Evolutionary conservation across 2,797 vertebrate genomes (phyloP), one percentile per base, ranked within the genome.

Genomic region (Astyanax mexicanus): DNA sequence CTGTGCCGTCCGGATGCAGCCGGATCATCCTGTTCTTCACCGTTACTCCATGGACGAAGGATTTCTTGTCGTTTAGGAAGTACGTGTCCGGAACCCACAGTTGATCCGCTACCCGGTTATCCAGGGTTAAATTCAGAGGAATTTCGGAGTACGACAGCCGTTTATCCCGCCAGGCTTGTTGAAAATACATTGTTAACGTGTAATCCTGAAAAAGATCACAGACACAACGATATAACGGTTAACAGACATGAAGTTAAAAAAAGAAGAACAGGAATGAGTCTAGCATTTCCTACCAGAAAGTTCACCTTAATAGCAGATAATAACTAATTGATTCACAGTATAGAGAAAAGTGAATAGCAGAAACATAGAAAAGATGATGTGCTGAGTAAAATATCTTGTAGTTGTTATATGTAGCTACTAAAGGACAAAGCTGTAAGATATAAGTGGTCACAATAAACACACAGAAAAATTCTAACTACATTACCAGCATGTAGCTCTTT

Each of bases 21-120:
- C 98, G 96, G 73, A 99, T 99, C 97, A 99, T 99, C 84, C 97
- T 94, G 82, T 99, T 99, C 90, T 99, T 99, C 86, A 99, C 98
- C 0, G 98, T 99, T 82, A 99, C 97, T n/a, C 97, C 97, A 0
- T 98, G 97, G 47, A 99, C 97, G 85, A 98, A 98, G 1, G 97
- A 99, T 89, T 98, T 98, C 94, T 99, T 99, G 92, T 99, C 98
- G 8, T 99, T 99, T 81, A 99, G 94, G 89, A 99, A 99, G 86
- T 99, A 99, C 58, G 98, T 99, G 80, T 99, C 98, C 0, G 98
- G 98, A 77, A 99, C 98, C 98, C 98, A 99, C 69, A 99, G 96
- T 89, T 99, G 97, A 84, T 99, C 98, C 8, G 98, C 98, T 73
- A 99, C 98, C 76, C 98, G 93, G 89, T 99, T 99, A 92, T 99